phyloP scores from a whole-genome alignment of 2,797 vertebrate species.

The Falco cherrug region DNA sequence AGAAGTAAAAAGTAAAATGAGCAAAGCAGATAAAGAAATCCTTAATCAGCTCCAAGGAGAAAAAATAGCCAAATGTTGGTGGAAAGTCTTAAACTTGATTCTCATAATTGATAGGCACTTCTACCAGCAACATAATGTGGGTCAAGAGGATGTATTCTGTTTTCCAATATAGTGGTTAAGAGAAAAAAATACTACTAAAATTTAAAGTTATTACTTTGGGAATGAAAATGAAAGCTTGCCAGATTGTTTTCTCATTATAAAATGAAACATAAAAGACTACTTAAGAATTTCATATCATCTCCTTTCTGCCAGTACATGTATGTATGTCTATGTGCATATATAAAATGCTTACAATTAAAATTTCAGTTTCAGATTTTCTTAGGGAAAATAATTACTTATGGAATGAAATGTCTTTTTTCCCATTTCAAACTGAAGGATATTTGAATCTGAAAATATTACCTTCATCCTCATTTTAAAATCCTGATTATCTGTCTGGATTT shows the following conservation, averaged over 20 bases:
- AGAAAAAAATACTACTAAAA: not conserved
- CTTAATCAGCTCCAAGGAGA: not conserved
- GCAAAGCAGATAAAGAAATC: not conserved
- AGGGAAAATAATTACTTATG: not conserved
- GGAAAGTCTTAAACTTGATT: not conserved
- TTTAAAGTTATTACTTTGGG: not conserved
- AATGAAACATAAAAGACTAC: not conserved
- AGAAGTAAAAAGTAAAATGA: not conserved
- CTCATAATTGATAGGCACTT: not conserved
- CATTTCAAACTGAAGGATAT: not conserved
- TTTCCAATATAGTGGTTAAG: not conserved
- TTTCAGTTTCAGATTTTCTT: not conserved
- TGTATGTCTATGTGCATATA: not conserved
- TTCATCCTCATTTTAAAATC: not conserved
- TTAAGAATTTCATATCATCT: not conserved
- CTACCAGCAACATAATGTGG: not conserved
- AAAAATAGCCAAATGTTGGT: not conserved
- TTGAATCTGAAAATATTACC: not conserved
- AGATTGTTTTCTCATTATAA: not conserved
- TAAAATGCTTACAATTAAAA: not conserved
- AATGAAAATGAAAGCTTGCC: not conserved
- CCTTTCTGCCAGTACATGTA: rapidly evolving
- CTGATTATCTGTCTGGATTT: not conserved
- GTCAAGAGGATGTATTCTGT: not conserved
- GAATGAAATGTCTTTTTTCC: not conserved